Conservation (phyloP, 2,113 vertebrate species). For the Stegastes partitus region DNA sequence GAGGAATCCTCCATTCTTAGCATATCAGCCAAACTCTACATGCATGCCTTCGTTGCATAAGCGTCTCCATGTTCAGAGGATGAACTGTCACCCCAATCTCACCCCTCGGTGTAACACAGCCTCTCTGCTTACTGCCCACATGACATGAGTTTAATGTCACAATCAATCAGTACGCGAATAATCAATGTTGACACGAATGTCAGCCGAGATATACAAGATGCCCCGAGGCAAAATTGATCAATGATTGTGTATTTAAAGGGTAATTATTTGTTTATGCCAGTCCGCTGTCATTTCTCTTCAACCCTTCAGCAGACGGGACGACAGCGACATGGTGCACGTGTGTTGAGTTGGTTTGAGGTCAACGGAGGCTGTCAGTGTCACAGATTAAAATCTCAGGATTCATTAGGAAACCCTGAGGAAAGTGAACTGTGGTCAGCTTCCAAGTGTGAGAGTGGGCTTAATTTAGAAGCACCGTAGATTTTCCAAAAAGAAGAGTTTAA, state of each 20-base stretch:
- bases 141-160: slow-evolving; percentile 40
- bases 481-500: too few species aligned
- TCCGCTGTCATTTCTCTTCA: slow-evolving; percentile 39
- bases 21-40: neutral
- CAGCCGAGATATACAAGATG: neutral
- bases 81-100: neutral
- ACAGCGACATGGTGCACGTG: neutral
- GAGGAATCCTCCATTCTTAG: neutral
- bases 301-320: neutral
- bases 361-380: neutral
- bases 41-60: neutral
- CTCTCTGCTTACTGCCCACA: slow-evolving; percentile 21
- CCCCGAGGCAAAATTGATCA: slow-evolving; percentile 5
- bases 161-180: slow-evolving; percentile 24
- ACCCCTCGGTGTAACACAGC: slow-evolving; percentile 5
- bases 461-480: too few species aligned
- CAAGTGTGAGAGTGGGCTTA: neutral
- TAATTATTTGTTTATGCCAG: slow-evolving; percentile 13
- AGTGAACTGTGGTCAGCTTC: neutral
- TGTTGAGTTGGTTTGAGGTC: neutral
- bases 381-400: slow-evolving; percentile 8
- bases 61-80: neutral
- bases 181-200: slow-evolving; percentile 17
- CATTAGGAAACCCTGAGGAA: neutral
- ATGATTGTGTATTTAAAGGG: slow-evolving; percentile 33